Evolutionary conservation across 2,797 vertebrate species (phyloP).

Genomic region (Etheostoma nigrum): DNA sequence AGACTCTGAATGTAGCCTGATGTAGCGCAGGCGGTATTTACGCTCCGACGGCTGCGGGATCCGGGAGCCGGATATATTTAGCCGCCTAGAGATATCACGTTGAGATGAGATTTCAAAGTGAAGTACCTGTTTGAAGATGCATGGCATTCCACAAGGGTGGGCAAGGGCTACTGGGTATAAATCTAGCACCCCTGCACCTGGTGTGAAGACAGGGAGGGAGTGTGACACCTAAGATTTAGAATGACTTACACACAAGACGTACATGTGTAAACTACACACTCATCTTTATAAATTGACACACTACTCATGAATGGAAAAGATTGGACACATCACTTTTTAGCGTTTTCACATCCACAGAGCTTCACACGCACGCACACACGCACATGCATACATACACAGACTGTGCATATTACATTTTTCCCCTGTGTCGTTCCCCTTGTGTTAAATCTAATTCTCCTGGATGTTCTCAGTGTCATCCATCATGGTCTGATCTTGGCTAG

Average conservation of each 20-base stretch:
- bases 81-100: slow-evolving; percentile 76
- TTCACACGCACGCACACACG: slow-evolving; percentile 17
- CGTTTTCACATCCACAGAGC: slow-evolving; percentile 20
- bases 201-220: slow-evolving; percentile 74
- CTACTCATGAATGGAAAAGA: slow-evolving; percentile 62
- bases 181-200: slow-evolving; percentile 82
- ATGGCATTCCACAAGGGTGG: slow-evolving; percentile 83
- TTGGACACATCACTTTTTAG: slow-evolving; percentile 48
- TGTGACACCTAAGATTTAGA: slow-evolving; percentile 76
- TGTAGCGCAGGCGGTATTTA: slow-evolving; percentile 77
- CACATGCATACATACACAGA: slow-evolving; percentile 5
- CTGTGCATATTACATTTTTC: slow-evolving; percentile 28
- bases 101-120: slow-evolving; percentile 85
- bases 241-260: slow-evolving; percentile 71
- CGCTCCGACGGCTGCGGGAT: slow-evolving; percentile 76
- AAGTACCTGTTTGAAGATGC: slow-evolving; percentile 87
- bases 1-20: slow-evolving; percentile 70
- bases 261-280: slow-evolving; percentile 79
- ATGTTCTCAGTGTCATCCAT: slow-evolving; percentile 70
- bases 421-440: slow-evolving; percentile 43
- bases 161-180: slow-evolving; percentile 79
- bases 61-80: slow-evolving; percentile 82
- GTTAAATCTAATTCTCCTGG: slow-evolving; percentile 73
- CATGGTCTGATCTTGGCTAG: slow-evolving; percentile 61
- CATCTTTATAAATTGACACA: slow-evolving; percentile 74